Base-by-base conservation (phyloP, 1,140 invertebrate species). In the Phenacoccus solenopsis region DNA sequence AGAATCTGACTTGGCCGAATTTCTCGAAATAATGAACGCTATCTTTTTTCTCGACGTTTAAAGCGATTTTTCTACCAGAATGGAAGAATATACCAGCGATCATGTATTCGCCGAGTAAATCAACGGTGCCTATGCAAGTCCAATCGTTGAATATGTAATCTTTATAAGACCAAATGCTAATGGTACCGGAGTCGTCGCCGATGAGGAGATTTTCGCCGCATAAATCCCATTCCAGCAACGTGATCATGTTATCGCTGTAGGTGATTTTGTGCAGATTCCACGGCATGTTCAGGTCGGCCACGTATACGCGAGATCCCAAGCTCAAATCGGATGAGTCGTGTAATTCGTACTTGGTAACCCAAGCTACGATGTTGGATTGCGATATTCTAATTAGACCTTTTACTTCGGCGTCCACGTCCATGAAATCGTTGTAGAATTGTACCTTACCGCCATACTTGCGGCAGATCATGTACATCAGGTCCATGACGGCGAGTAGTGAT, bases 131-230 rank as follows among this genome's bases (percentile, higher is more conserved):
- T 7, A 69, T 74, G 68, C 69, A 75, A 16, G 71, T 32, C 76
- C 91, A 95, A n/a, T 90, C 86, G 77, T 92, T 93, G 0, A 94
- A 79, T 27, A 91, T 78, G 77, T 90, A 85, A 72, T 93, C 90
- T 74, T 86, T 87, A 70, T 88, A 86, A 71, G 82, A 85, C 82
- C 86, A 94, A 20, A 95, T 83, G 70, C 88, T 86, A 0, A 93
- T 85, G 71, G 84, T 84, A 1, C 92, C 93, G 57, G 81, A 84
- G 57, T 85, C 83, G 74, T 90, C 90, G 0, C 85, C 90, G 0
- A 93, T 81, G 0, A 94, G 81, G 0, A 95, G 76, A 72, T 90
- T 85, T 67, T 89, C 87, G 7, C 91, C 91, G 71, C 86, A 85
- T 28, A 86, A 80, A 79, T 93, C 90, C 93, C 93, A 94, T 80